These are phyloP conservation scores for Hormaphis cornu DNA, from an alignment of 1,140 invertebrate genomes.

Conservation along the genomic window DNA sequence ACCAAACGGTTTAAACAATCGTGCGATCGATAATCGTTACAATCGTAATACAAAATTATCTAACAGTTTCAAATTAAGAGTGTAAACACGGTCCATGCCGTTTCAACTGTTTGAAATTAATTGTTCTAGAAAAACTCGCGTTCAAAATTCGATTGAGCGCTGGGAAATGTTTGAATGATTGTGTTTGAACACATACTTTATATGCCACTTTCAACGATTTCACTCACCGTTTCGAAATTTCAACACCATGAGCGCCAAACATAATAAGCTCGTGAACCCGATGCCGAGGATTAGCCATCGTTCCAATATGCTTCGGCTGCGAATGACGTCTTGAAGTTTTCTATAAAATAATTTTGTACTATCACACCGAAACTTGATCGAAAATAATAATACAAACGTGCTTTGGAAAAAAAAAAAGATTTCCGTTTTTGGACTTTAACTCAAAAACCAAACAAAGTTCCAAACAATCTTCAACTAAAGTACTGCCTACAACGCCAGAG, in stretches of 20 bases:
- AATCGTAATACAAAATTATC: no score
- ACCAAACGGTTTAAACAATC: no score
- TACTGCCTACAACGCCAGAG: not conserved
- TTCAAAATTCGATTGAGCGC: no score
- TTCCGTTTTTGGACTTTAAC: not conserved
- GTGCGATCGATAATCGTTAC: no score
- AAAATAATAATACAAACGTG: not conserved
- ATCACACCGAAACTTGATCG: not conserved
- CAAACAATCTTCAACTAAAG: not conserved
- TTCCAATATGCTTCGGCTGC: not conserved
- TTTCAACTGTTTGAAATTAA: no score
- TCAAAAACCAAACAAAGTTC: no score
- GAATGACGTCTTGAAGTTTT: not conserved
- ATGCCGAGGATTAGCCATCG: not conserved
- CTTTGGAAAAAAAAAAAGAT: not conserved
- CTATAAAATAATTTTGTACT: not conserved
- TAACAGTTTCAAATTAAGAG: no score
- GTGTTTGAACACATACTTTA: no score
- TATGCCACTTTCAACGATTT: no score
- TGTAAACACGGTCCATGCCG: no score
- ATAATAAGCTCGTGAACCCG: not conserved
- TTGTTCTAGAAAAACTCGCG: no score
- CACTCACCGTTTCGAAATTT: not conserved
- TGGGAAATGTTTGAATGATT: no score
- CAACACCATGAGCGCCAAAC: not conserved